Base-by-base conservation (phyloP, 1,140 invertebrate genomes). In the Portunus trituberculatus region DNA sequence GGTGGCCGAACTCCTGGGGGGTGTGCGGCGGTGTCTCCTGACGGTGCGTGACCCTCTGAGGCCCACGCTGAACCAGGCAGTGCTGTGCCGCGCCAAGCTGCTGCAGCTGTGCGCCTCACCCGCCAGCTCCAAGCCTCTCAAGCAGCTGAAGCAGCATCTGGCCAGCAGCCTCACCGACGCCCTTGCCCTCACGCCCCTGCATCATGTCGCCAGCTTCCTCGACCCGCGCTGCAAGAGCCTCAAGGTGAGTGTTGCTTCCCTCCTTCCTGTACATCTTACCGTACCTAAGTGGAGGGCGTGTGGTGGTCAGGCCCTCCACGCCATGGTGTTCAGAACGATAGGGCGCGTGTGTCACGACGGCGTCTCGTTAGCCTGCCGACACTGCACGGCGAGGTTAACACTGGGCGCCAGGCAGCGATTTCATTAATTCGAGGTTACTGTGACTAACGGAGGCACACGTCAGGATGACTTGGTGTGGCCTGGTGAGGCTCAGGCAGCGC, bases 151-250 rank as follows among this genome's bases (percentile, higher is more conserved):
- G 87, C 92, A 95, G 39, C 95, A 96, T 91, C 95, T 96, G 28
- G 89, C 82, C 84, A 92, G n/a, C 8, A 94, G 92, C 91, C 89
- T 96, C n/a, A 92, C 94, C 46, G 93, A 95, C 20, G 95, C 95
- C n/a, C 95, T 96, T 20, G 89, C 91, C 32, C 95, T 95, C 90
- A 95, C 96, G 67, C 95, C 95, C 20, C 95, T 96, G 29, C 96
- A 96, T 91, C 96, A 95, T 31, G 96, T 96, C 39, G 96, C 96
- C 91, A 96, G 95, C 48, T 96, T 96, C 93, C 95, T 96, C 20
- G 96, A 96, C 82, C 96, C 96, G 4, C 90, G 96, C 31, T 96
- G 93, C 93, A 96, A 96, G 86, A 95, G 95, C 86, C 92, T 96
- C 10, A 96, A 96, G 96, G 96, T 96, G 25, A 91, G 96, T 91